Conservation (phyloP, 1,140 invertebrate species). For the Drosophila truncata region DNA sequence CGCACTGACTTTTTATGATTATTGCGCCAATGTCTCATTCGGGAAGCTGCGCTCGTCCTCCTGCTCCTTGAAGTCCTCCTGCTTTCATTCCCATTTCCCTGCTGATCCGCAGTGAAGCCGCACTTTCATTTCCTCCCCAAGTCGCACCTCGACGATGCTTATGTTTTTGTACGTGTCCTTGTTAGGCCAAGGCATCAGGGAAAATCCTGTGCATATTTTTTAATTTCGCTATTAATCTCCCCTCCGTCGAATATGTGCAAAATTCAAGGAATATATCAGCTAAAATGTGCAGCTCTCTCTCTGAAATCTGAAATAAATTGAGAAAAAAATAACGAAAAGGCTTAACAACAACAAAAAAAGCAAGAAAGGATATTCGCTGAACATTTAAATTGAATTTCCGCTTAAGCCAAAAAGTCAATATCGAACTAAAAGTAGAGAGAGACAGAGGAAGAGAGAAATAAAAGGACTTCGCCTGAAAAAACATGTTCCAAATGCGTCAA, state of each 20-base stretch:
- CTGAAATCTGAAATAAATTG: background rate
- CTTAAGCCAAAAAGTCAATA: slow-evolving; percentile 59
- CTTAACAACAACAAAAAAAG: slow-evolving; percentile 6
- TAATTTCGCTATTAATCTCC: slow-evolving; percentile 13
- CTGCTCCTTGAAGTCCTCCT: background rate
- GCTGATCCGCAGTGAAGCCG: background rate
- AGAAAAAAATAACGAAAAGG: slow-evolving; percentile 17
- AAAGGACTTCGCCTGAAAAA: slow-evolving; percentile 1
- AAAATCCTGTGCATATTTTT: slow-evolving; percentile 19
- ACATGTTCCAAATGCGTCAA: slow-evolving; percentile 40
- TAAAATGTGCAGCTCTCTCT: background rate
- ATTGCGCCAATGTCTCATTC: slow-evolving; percentile 62
- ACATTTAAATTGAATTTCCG: slow-evolving; percentile 66
- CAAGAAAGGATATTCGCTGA: slow-evolving; percentile 12
- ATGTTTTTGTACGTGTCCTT: slow-evolving; percentile 43
- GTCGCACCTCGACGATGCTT: slow-evolving; percentile 13
- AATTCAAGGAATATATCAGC: slow-evolving; percentile 6
- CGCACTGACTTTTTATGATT: slow-evolving; percentile 77
- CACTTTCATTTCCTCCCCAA: slow-evolving; percentile 28
- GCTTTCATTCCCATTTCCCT: background rate
- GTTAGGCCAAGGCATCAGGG: background rate
- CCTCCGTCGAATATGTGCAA: background rate
- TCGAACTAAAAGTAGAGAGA: slow-evolving; percentile 9
- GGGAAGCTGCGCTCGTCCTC: slow-evolving; percentile 15
- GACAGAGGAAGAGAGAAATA: no score